Evolutionary conservation across 2,113 vertebrate species (phyloP), one percentile per base, ranked within the genome.

Genomic region (Solea solea): DNA sequence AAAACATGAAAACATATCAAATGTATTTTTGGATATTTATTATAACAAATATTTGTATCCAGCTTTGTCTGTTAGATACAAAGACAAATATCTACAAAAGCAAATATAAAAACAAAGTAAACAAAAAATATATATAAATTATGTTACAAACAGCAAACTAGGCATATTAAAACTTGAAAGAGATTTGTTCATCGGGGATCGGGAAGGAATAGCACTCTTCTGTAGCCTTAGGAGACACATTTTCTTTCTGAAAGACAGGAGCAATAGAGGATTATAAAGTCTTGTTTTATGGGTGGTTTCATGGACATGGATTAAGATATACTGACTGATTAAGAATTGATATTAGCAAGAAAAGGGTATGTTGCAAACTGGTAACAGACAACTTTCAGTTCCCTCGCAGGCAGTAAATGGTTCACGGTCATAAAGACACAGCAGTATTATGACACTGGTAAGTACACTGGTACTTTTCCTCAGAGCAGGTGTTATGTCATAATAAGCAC

Each of bases 151-250:
- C 76, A 63, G 0, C 7, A 56, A 9, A 56, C 2, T 62, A 34
- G 54, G 79, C 9, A 0, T 55, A 27, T 88, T 94, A 97, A 83
- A 97, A 98, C 77, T 94, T 89, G 68, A 96, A 98, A 80, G 93
- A 92, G 74, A 91, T 90, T 71, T 95, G 86, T 58, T 91, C 64
- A 10, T 93, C 89, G 50, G 94, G 83, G 56, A 94, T 86, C 74
- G 95, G 93, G 86, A 97, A 96, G 56, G 91, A 71, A 28, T 92
- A 96, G 55, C 84, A 87, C 14, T 95, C 94, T 86, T 72, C 80
- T 62, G 90, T 91, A 50, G 92, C 77, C 59, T 94, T 95, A 48
- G 96, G 95, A n/a, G 89, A 93, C 54, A 94, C 89, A 55, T 96
- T 95, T 1, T 95, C 95, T 50, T 94, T 95, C 96, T 98, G 72